A percentile compares a stretch with the other conserved stretches of the same genome.
phyloP scores from a whole-genome alignment of 2,888 invertebrate species.

The Drosophila meridiana region DNA sequence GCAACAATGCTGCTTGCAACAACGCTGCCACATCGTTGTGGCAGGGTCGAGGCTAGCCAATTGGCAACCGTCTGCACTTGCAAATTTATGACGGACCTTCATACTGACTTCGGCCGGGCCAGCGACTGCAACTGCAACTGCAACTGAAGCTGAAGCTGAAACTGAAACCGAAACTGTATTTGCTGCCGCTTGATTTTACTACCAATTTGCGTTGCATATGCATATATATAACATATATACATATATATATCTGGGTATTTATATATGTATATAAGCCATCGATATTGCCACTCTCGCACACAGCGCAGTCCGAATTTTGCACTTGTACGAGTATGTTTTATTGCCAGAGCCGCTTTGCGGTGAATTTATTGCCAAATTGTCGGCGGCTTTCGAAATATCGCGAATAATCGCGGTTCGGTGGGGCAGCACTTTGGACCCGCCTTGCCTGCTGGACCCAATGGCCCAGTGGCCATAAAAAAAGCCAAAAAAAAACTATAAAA shows the following conservation, averaged over 20 bases:
- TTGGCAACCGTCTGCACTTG: constrained; percentile 71
- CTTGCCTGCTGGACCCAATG: constrained; percentile 28
- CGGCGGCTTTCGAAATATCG: constrained; percentile 75
- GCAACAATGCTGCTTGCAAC: neutral
- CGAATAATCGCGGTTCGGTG: constrained; percentile 44
- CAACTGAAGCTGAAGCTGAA: neutral
- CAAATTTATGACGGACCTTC: constrained; percentile 76
- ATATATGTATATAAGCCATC: constrained; percentile 16
- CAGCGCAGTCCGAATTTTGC: constrained; percentile 38
- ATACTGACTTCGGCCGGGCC: constrained; percentile 29
- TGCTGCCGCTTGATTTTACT: constrained; percentile 46
- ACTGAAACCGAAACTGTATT: constrained; percentile 13
- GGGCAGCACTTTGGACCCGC: constrained; percentile 1
- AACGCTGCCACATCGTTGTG: constrained; percentile 19
- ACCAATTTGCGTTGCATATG: constrained; percentile 46
- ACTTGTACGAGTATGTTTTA: constrained; percentile 69
- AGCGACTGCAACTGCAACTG: neutral
- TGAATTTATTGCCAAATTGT: constrained; percentile 78
- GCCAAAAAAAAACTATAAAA: neutral
- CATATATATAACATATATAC: neutral
- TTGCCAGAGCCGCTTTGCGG: constrained; percentile 71
- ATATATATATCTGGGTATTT: neutral
- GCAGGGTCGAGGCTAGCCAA: constrained; percentile 38
- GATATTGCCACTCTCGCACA: constrained; percentile 49
- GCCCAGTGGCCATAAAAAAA: constrained; percentile 58